Percentiles rank a stretch among this genome's conserved stretches.
phyloP scores from a whole-genome alignment of 2,888 invertebrate genomes.

The Xylota segnis region DNA sequence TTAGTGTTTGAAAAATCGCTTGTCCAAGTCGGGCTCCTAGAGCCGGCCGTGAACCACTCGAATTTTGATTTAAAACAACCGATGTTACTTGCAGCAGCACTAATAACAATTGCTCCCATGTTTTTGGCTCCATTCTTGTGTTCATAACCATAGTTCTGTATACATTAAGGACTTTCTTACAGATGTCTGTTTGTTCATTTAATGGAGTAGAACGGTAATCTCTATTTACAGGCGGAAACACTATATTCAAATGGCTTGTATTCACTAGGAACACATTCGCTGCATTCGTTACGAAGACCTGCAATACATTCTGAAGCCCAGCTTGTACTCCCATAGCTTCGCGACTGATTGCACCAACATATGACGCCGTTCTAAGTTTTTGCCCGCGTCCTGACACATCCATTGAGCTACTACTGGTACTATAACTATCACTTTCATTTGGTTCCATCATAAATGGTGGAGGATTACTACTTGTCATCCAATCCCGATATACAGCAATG shows the following conservation, averaged over 20 bases:
- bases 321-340: slow-evolving; percentile 93
- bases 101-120: slow-evolving; percentile 95
- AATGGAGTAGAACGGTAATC: slow-evolving; percentile 88
- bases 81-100: slow-evolving; percentile 97
- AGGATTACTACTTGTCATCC: slow-evolving; percentile 94
- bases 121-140: slow-evolving; percentile 94
- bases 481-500: slow-evolving; percentile 96
- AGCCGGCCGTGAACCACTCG: slow-evolving; percentile 88
- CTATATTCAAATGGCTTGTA: slow-evolving; percentile 84
- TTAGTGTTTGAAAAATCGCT: slow-evolving; percentile 95
- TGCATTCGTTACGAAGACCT: slow-evolving; percentile 95
- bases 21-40: slow-evolving; percentile 92
- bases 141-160: slow-evolving; percentile 99
- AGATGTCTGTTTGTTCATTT: slow-evolving; percentile 97
- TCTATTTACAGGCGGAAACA: slow-evolving; percentile 87
- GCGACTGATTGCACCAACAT: slow-evolving; percentile 92
- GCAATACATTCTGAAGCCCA: slow-evolving; percentile 89
- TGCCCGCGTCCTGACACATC: slow-evolving; percentile 81
- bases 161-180: slow-evolving; percentile 97
- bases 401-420: slow-evolving; percentile 42
- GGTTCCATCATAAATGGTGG: slow-evolving; percentile 92
- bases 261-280: slow-evolving; percentile 95
- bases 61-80: slow-evolving; percentile 92
- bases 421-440: slow-evolving; percentile 84
- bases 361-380: slow-evolving; percentile 92